These are phyloP conservation scores for Phallusia fumigata DNA, from an alignment of 23 tunicate genomes.

Conservation along the genomic window DNA sequence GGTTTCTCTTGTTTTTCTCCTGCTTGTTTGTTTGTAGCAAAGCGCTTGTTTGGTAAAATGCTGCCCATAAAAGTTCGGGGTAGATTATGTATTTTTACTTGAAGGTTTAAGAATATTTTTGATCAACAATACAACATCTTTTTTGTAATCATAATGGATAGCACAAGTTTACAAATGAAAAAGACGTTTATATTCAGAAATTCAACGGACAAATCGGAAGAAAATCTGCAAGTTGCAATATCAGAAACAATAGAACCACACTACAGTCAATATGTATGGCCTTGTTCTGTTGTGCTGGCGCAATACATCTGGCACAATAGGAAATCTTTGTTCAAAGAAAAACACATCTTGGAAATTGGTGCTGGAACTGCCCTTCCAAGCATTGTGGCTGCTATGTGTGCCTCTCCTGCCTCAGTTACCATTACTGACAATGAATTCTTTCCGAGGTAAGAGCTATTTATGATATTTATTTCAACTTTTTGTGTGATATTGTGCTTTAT, in stretches of 20 bases:
- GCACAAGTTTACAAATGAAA: not conserved
- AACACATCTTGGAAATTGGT: slow-evolving; percentile 11
- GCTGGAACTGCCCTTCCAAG: slow-evolving; percentile 28
- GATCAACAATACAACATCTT: too few species aligned
- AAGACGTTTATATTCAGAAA: not conserved
- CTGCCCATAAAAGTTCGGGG: too few species aligned
- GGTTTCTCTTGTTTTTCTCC: too few species aligned
- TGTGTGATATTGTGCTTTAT: not conserved
- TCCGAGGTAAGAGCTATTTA: slow-evolving; percentile 10
- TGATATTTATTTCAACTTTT: too few species aligned
- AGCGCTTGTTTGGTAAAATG: too few species aligned
- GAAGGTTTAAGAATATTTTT: too few species aligned
- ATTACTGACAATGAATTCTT: slow-evolving; percentile 9
- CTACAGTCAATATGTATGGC: slow-evolving; percentile 20
- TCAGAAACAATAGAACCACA: slow-evolving; percentile 15
- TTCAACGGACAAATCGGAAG: not conserved
- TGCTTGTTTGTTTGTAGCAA: too few species aligned
- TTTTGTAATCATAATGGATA: too few species aligned
- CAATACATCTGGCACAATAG: slow-evolving; percentile 22
- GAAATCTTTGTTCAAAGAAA: not conserved
- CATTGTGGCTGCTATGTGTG: slow-evolving; percentile 14
- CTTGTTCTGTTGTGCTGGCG: slow-evolving; percentile 20
- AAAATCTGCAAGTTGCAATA: not conserved
- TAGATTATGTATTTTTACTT: too few species aligned
- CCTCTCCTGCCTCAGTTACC: slow-evolving; percentile 1